A percentile compares a stretch with the other conserved stretches of the same genome.
phyloP scores from a whole-genome alignment of 2,888 invertebrate species.

The Tinea trinotella region DNA sequence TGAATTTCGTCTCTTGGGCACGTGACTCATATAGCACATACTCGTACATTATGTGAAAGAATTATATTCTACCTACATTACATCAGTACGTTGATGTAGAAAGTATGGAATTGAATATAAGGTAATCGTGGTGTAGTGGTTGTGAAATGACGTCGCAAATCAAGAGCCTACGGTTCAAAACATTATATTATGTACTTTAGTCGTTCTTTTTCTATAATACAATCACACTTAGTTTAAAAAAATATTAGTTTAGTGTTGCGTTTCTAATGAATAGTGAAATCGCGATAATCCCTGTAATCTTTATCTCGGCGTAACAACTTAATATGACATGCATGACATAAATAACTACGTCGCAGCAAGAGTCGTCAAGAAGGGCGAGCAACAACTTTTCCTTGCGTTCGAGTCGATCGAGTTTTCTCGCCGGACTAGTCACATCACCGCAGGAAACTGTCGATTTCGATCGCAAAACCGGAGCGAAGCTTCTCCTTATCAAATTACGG shows the following conservation, averaged over 20 bases:
- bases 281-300: conserved; percentile 14
- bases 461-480: conserved; percentile 55
- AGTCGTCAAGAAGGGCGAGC: conserved; percentile 23
- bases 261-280: conserved; percentile 11
- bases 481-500: conserved; percentile 66
- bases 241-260: not conserved
- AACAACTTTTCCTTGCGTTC: conserved; percentile 50
- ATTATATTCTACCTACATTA: not conserved
- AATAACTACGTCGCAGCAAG: conserved; percentile 6
- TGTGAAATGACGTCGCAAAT: too few species aligned
- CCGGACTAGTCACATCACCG: conserved; percentile 51
- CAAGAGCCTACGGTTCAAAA: too few species aligned
- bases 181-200: too few species aligned
- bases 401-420: conserved; percentile 57
- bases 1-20: not conserved
- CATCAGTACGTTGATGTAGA: not conserved
- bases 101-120: not conserved
- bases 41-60: too few species aligned
- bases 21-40: conserved; percentile 6
- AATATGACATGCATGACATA: conserved; percentile 17
- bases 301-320: conserved; percentile 14
- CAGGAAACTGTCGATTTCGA: conserved; percentile 69
- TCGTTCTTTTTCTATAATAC: too few species aligned
- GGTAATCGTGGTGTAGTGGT: too few species aligned
- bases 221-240: too few species aligned